Conservation (phyloP, 2,113 vertebrate species). For the Erythrocercus mccallii region DNA sequence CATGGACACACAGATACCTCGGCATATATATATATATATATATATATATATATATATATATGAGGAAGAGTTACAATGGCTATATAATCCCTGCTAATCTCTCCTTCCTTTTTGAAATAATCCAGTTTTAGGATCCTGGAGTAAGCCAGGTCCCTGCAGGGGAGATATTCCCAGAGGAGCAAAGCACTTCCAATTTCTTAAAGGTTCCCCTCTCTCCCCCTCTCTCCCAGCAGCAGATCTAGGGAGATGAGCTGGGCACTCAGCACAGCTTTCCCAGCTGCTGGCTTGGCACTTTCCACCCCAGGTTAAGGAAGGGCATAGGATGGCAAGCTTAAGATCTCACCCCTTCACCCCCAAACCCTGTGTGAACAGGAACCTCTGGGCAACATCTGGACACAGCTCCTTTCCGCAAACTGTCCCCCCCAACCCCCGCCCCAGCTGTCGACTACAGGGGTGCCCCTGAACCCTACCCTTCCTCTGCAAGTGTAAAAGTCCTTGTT, state of each 20-base stretch:
- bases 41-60: neutral
- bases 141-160: neutral
- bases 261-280: neutral
- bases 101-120: neutral
- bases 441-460: neutral
- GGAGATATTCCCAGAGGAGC: neutral
- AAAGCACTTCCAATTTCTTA: neutral
- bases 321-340: neutral
- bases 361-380: neutral
- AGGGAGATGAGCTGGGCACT: neutral
- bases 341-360: neutral
- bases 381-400: neutral
- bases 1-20: neutral
- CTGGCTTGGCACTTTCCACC: slow-evolving; percentile 3
- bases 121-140: neutral
- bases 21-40: neutral
- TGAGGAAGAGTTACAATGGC: neutral
- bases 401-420: neutral
- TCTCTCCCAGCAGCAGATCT: neutral
- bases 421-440: accelerated
- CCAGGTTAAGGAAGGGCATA: neutral
- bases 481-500: neutral
- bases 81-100: neutral
- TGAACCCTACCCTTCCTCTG: neutral
- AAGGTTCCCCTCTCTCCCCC: neutral